Percentiles rank a stretch among this genome's conserved stretches.
These are phyloP conservation scores for Rhegmatorhina hoffmannsi DNA, from an alignment of 2,113 vertebrate species.

Conservation along the genomic window DNA sequence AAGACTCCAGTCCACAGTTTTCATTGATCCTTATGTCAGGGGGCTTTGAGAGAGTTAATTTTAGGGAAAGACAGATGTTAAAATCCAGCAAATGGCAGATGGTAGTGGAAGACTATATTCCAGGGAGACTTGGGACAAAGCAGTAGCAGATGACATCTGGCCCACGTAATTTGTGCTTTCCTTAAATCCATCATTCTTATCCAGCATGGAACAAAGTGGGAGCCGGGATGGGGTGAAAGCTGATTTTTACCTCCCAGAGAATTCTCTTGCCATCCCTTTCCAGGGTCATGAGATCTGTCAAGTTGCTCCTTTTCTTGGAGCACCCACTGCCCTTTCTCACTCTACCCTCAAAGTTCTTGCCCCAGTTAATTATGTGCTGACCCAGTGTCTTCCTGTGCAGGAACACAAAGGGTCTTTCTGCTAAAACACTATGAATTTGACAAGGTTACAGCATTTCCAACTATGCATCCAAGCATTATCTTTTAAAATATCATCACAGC, in stretches of 20 bases:
- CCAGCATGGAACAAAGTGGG: neutral
- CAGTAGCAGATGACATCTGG: conserved; percentile 16
- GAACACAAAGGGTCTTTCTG: neutral
- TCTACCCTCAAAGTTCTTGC: neutral
- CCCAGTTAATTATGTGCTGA: neutral
- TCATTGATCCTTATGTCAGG: neutral
- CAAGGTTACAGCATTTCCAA: neutral
- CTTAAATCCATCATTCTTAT: neutral
- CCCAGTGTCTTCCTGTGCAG: rapidly evolving
- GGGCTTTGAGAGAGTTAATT: neutral
- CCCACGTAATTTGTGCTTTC: neutral
- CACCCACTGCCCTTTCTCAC: neutral
- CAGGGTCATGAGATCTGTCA: neutral
- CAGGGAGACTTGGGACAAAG: conserved; percentile 20
- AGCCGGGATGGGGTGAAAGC: neutral
- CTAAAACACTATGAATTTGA: neutral
- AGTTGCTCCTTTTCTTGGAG: neutral
- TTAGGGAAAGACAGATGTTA: conserved; percentile 46
- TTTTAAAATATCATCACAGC: neutral
- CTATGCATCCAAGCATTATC: neutral
- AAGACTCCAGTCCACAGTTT: neutral
- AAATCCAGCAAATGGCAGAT: conserved; percentile 64
- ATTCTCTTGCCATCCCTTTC: neutral
- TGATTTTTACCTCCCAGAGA: neutral
- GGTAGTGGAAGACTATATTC: conserved; percentile 59